Evolutionary conservation across 1,140 invertebrate genomes (phyloP).

Genomic region (Drosophila ohnishii): DNA sequence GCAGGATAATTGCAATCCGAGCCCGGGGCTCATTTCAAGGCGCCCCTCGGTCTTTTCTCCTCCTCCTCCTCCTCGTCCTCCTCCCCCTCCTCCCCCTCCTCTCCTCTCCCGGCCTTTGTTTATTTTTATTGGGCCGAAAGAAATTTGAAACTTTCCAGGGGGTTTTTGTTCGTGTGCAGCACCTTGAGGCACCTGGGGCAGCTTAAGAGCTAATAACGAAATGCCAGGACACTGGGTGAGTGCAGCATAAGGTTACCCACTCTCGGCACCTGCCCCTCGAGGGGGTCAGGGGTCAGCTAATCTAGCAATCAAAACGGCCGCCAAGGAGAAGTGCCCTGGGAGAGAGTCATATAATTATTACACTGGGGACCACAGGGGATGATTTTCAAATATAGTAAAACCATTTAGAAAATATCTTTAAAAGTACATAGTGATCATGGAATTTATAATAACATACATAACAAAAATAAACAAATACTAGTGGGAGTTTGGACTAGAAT

Average conservation of each 20-base stretch:
- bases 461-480: too few species aligned
- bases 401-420: neutral
- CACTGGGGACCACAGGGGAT: constrained; percentile 13
- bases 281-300: constrained; percentile 22
- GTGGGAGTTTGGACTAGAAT: too few species aligned
- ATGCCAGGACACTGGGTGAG: constrained; percentile 39
- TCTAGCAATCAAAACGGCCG: constrained; percentile 44
- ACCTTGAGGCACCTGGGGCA: constrained; percentile 50
- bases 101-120: constrained; percentile 18
- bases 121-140: constrained; percentile 57
- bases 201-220: constrained; percentile 63
- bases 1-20: constrained; percentile 69
- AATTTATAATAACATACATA: too few species aligned
- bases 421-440: too few species aligned
- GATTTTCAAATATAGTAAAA: neutral
- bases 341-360: constrained; percentile 28
- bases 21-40: constrained; percentile 22
- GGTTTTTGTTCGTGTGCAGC: neutral
- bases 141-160: constrained; percentile 66
- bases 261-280: neutral
- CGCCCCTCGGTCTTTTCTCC: neutral
- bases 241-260: constrained; percentile 45
- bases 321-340: constrained; percentile 1
- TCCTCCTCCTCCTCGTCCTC: neutral
- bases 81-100: neutral